Evolutionary conservation across 1,140 invertebrate genomes (phyloP), one percentile per base, ranked within the genome.

Genomic region (Brachionus paranguensis): DNA sequence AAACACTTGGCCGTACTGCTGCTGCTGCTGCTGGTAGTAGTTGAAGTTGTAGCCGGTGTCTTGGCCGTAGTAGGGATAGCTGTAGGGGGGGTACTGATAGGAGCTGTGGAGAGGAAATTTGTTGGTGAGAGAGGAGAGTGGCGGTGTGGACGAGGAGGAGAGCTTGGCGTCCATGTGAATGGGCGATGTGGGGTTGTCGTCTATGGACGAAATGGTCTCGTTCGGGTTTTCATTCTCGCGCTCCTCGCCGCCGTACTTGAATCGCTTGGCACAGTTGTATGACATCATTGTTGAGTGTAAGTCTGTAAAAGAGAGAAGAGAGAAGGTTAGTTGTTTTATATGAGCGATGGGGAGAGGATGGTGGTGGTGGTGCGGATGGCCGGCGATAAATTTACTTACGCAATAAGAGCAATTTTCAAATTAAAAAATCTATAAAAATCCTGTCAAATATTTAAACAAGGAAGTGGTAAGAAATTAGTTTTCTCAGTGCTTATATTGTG

Each of bases 401-500:
- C 33, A 68, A 68, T 68, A 68, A 68, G 27, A 68, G 37, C 68
- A 72, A 72, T 72, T 72, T 72, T 72, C 41, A 20, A 72, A 43
- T 72, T 72, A 43, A 43, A 41, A 37, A 17, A 43, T 41, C 0
- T 0, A 3, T 1, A 33, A 17, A 37, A 37, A 37, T 47, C 45
- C 45, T 47, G 45, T 20, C 17, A 72, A 41, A 41, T 72, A 72
- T 72, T 72, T 72, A 72, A 17, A 20, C 4, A 41, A 45, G 68
- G 68, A 72, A 70, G 33, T 70, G 11, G 47, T 6, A n/a, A n/a
- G 33, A 70, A 41, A 72, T 72, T 72, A 72, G 33, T 72, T 72
- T 72, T 72, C 68, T 72, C 68, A 72, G 68, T 72, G 41, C 41
- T 72, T 72, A 10, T 72, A 72, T 72, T 72, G 41, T 37, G 33